phyloP scores from a whole-genome alignment of 2,113 vertebrate genomes.

The Muntiacus muntjak region DNA sequence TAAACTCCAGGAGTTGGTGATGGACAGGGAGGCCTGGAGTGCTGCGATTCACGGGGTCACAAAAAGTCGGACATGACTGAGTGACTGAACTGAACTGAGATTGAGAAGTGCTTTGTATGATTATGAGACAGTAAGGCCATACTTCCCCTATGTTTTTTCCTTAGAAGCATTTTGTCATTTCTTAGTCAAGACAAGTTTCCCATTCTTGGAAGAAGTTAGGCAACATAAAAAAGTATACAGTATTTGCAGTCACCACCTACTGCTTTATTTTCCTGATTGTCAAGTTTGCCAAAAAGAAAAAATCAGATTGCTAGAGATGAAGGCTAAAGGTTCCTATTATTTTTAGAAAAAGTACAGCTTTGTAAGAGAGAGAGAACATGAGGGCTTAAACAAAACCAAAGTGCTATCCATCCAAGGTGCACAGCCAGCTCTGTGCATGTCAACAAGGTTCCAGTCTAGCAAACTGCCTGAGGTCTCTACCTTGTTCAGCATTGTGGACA shows the following conservation, averaged over 20 bases:
- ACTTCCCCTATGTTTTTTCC: not conserved
- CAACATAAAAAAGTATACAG: not conserved
- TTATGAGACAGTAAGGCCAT: not conserved
- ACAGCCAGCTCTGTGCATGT: not conserved
- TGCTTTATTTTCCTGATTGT: not conserved
- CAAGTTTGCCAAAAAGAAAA: not conserved
- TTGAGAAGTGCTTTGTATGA: not conserved
- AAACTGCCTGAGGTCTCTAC: not conserved
- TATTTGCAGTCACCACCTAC: not conserved
- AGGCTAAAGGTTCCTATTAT: not conserved
- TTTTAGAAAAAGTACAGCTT: not conserved
- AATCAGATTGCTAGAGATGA: not conserved
- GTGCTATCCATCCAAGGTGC: not conserved
- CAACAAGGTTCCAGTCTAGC: not conserved
- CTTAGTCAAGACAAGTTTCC: not conserved
- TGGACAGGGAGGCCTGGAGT: too few relatives aligned
- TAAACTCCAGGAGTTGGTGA: too few relatives aligned
- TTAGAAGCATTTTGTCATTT: not conserved
- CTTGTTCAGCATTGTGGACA: not conserved
- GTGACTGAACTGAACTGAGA: too few relatives aligned
- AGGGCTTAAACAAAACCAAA: not conserved
- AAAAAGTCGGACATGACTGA: too few relatives aligned
- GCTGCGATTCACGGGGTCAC: too few relatives aligned
- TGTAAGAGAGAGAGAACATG: not conserved
- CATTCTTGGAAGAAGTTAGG: not conserved